These are phyloP conservation scores for Nymphalis c-album DNA, from an alignment of 2,888 invertebrate species.

Conservation along the genomic window DNA sequence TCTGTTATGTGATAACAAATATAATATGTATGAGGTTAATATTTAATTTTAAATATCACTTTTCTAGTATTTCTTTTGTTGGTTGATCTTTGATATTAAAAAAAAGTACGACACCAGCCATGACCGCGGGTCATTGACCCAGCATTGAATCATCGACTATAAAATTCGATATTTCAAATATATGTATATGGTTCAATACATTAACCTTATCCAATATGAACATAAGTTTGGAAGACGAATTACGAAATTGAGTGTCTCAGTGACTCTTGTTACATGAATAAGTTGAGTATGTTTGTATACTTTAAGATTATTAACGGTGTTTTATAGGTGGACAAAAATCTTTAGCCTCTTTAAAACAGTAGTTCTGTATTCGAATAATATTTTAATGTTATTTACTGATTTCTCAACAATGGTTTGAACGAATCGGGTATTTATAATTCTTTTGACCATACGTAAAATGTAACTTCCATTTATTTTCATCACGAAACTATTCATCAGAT, in stretches of 20 bases:
- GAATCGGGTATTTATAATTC: too few relatives aligned
- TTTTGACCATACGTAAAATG: too few relatives aligned
- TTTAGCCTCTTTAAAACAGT: too few relatives aligned
- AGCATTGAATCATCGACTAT: background rate
- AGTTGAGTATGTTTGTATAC: background rate
- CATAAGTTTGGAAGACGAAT: background rate
- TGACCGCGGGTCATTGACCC: background rate
- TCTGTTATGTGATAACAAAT: too few relatives aligned
- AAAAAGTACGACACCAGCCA: background rate
- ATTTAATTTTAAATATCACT: too few relatives aligned
- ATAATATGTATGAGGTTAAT: too few relatives aligned
- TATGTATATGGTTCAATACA: background rate
- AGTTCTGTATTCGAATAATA: too few relatives aligned
- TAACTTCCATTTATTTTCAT: too few relatives aligned
- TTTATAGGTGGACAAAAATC: background rate
- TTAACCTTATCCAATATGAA: background rate
- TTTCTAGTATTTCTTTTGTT: too few relatives aligned
- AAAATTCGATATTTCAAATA: slow-evolving; percentile 3
- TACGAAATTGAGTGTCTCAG: background rate
- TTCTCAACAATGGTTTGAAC: too few relatives aligned
- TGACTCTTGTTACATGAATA: background rate
- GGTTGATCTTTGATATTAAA: background rate
- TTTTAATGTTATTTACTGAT: too few relatives aligned
- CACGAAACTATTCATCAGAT: too few relatives aligned
- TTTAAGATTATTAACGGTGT: background rate